Evolutionary conservation across 2,113 vertebrate genomes (phyloP).

Genomic region (Ancistrus triradiatus): DNA sequence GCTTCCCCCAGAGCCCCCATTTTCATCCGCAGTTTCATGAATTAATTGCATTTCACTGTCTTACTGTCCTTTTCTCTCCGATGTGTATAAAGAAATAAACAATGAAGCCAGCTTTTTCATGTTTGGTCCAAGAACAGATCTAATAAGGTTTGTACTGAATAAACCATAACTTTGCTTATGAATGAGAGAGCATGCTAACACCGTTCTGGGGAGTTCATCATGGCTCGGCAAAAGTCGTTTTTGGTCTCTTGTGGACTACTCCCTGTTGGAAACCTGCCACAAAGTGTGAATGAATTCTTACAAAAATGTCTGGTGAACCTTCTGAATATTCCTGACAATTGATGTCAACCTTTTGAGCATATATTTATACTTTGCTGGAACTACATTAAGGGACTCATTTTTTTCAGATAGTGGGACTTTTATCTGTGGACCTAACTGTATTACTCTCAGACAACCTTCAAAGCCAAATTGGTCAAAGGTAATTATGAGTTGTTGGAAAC

Average conservation of each 20-base stretch:
- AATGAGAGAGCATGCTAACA: slow-evolving; percentile 57
- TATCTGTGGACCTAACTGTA: too few species aligned
- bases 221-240: slow-evolving; percentile 49
- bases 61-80: slow-evolving; percentile 49
- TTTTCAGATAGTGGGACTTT: too few species aligned
- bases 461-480: too few species aligned
- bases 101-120: slow-evolving; percentile 51
- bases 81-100: slow-evolving; percentile 66
- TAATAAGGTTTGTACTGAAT: slow-evolving; percentile 68
- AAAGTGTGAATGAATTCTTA: slow-evolving; percentile 49
- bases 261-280: slow-evolving; percentile 55
- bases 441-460: too few species aligned
- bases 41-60: slow-evolving; percentile 80
- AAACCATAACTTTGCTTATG: slow-evolving; percentile 57
- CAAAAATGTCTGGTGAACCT: not conserved
- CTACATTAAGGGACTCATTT: too few species aligned
- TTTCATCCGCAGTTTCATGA: slow-evolving; percentile 51
- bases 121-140: slow-evolving; percentile 49
- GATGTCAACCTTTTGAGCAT: slow-evolving; percentile 52
- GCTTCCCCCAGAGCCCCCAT: too few species aligned
- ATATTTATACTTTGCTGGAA: too few species aligned
- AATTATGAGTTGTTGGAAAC: too few species aligned
- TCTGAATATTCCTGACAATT: slow-evolving; percentile 54
- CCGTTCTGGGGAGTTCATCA: slow-evolving; percentile 56
- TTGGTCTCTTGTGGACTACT: slow-evolving; percentile 57